Evolutionary conservation across 2,113 vertebrate species (phyloP).

Genomic region (Hipposideros armiger): DNA sequence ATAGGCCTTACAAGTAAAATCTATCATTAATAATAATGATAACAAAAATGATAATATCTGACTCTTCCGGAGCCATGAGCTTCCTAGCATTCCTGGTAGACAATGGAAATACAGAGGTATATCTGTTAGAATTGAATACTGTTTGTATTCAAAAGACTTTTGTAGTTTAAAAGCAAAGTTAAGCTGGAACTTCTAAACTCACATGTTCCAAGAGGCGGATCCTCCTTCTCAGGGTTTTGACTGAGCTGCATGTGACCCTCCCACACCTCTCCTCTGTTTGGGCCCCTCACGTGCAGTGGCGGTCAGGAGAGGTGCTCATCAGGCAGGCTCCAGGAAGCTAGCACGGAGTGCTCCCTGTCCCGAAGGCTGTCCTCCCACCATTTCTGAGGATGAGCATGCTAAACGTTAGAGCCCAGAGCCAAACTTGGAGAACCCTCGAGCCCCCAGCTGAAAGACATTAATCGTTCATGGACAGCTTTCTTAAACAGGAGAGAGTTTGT

Average conservation of each 20-base stretch:
- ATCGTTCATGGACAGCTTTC: background rate
- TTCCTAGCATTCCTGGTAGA: background rate
- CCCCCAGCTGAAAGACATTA: conserved; percentile 51
- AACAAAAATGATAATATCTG: background rate
- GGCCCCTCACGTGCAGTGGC: background rate
- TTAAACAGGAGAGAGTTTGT: conserved; percentile 45
- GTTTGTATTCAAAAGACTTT: background rate
- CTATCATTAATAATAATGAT: background rate
- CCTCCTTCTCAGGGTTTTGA: background rate
- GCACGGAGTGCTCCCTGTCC: background rate
- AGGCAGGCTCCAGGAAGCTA: background rate
- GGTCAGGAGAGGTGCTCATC: background rate
- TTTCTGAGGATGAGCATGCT: conserved; percentile 10
- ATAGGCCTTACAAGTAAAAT: background rate
- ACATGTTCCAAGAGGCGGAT: background rate
- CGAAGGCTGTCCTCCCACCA: background rate
- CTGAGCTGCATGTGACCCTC: background rate
- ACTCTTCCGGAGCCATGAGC: background rate
- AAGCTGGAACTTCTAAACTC: background rate
- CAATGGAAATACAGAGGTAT: background rate
- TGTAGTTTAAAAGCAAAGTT: background rate
- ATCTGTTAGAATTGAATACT: background rate
- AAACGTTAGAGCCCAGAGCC: background rate
- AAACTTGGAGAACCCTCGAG: background rate
- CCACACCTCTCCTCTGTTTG: background rate